Evolutionary conservation across 2,888 invertebrate species (phyloP), one percentile per base, ranked within the genome.

Genomic region (Caenorhabditis panamensis): DNA sequence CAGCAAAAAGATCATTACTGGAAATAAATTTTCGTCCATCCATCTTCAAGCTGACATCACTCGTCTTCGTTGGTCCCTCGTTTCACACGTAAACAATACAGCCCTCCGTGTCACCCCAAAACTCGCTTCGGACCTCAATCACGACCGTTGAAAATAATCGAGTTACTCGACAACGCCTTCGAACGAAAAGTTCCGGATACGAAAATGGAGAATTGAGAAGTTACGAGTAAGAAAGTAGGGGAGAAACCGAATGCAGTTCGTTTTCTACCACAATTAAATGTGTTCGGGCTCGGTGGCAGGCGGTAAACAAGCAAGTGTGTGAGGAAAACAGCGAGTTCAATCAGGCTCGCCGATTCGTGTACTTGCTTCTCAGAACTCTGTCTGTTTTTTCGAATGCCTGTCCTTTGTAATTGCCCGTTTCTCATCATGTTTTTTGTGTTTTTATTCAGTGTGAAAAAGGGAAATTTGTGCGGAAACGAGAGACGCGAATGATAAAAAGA

Each of bases 181-280:
- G 13, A 16, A 41, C 9, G 16, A 41, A 41, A 16, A 41, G 41
- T 41, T 41, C 13, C 41, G 41, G 2, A 41, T 41, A 3, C 8
- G 41, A 41, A 31, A 31, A 41, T 16, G 5, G 51, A 22, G 11
- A 51, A 51, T 51, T 24, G 51, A 11, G 24, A 51, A 51, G 8
- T 51, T 51, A 51, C 51, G 51, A 9, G 47, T 18, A n/a, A n/a
- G 49, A 36, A 36, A 5, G 6, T 16, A 3, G 41, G 16, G 4
- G 31, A 9, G 31, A 4, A 31, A 31, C 47, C 20, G 49, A 49
- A 49, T 53, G 13, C 53, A 53, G 53, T 41, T 41, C 41, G 41
- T 41, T 41, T 41, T 41, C 26, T 28, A 16, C 47, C 61, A 62
- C 61, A 62, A 62, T 62, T 62, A 62, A 62, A 62, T 28, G 61